Percentiles rank a stretch among this genome's conserved stretches.
Evolutionary conservation across 1,140 invertebrate species (phyloP).

Genomic region (Odontomachus brunneus): DNA sequence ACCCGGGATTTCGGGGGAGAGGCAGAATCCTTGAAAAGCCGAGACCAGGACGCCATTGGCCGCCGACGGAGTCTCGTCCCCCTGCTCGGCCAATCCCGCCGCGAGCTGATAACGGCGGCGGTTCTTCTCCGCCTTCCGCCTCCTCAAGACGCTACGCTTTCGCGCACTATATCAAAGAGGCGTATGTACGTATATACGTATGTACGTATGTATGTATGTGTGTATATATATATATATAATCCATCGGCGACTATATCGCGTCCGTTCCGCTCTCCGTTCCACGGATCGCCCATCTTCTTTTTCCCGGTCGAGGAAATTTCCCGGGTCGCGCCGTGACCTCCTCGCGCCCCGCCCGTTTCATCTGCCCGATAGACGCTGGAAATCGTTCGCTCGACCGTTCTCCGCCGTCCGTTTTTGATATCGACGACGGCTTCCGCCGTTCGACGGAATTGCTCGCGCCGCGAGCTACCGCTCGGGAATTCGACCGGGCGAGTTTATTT

Average conservation of each 20-base stretch:
- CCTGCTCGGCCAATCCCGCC: constrained; percentile 81
- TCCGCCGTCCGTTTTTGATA: constrained; percentile 40
- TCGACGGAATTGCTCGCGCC: constrained; percentile 45
- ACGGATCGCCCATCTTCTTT: constrained; percentile 68
- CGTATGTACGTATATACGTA: constrained; percentile 25
- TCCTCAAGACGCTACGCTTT: constrained; percentile 82
- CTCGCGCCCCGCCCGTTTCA: constrained; percentile 18
- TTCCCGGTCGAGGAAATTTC: constrained; percentile 58
- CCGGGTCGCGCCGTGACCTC: neutral
- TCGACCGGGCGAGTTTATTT: constrained; percentile 37
- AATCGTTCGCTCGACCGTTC: constrained; percentile 61
- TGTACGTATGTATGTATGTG: neutral
- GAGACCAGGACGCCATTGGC: constrained; percentile 84
- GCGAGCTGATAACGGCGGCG: constrained; percentile 83
- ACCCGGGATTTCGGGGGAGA: constrained; percentile 73
- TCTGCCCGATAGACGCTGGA: constrained; percentile 23
- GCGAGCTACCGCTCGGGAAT: neutral
- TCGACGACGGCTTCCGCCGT: constrained; percentile 14
- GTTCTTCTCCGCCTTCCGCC: constrained; percentile 81
- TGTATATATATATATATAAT: neutral
- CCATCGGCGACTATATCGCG: constrained; percentile 63
- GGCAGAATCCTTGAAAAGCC: constrained; percentile 81
- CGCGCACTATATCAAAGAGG: constrained; percentile 68
- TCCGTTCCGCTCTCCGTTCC: constrained; percentile 43
- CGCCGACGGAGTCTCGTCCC: constrained; percentile 74